Conservation (phyloP, 2,888 invertebrate genomes). For the Autographa gamma region DNA sequence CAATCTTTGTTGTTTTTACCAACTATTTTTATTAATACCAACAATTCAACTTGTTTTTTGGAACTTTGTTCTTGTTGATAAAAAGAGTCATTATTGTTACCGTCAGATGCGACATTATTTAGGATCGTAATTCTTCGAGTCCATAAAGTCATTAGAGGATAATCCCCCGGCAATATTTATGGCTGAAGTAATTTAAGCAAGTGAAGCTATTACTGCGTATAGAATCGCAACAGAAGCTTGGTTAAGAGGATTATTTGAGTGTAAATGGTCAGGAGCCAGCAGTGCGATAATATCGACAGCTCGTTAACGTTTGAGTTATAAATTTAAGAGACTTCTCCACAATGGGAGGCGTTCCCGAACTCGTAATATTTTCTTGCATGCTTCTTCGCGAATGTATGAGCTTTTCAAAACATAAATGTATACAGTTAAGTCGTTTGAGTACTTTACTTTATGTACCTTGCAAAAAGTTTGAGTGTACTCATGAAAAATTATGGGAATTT, state of each 20-base stretch:
- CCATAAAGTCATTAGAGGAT: background rate
- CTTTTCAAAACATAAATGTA: conserved; percentile 43
- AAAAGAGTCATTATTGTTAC: background rate
- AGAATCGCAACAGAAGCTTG: conserved; percentile 45
- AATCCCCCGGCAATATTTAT: background rate
- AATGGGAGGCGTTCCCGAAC: conserved; percentile 74
- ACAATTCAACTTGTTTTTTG: background rate
- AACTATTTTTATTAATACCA: no score
- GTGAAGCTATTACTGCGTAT: conserved; percentile 24
- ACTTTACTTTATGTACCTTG: background rate
- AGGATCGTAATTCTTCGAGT: background rate
- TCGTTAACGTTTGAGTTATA: conserved; percentile 84
- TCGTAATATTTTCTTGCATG: conserved; percentile 59
- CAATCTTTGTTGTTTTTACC: conserved; percentile 1
- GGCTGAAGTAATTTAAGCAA: background rate
- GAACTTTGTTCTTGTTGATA: background rate
- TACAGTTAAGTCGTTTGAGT: conserved; percentile 1
- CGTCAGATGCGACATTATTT: background rate
- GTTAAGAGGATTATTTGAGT: conserved; percentile 64
- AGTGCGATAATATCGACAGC: conserved; percentile 75
- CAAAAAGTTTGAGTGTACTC: no score
- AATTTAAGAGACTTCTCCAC: conserved; percentile 76
- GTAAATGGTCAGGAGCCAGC: conserved; percentile 69
- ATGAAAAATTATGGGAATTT: no score
- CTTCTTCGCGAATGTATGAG: conserved; percentile 29